Evolutionary conservation across 2,888 invertebrate genomes (phyloP).

Genomic region (Drosophila kanekoi): DNA sequence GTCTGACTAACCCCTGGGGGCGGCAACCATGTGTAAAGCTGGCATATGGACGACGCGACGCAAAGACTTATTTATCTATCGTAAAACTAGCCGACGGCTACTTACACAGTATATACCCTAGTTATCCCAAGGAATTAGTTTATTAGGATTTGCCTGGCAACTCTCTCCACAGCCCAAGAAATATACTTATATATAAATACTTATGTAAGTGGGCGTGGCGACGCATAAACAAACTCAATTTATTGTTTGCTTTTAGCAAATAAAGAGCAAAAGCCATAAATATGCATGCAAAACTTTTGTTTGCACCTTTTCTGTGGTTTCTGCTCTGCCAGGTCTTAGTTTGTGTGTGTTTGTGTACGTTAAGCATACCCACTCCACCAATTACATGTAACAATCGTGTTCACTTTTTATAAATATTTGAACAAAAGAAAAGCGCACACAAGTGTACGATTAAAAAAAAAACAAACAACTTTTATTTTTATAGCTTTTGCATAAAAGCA

Average conservation of each 20-base stretch:
- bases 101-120: constrained; percentile 10
- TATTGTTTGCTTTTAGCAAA: constrained; percentile 59
- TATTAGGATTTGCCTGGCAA: constrained; percentile 27
- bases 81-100: constrained; percentile 37
- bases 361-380: constrained; percentile 31
- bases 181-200: not conserved
- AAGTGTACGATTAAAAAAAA: constrained; percentile 32
- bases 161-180: not conserved
- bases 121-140: constrained; percentile 49
- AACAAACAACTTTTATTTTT: constrained; percentile 40
- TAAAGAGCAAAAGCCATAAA: constrained; percentile 64
- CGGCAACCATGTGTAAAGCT: constrained; percentile 36
- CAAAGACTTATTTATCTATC: constrained; percentile 48
- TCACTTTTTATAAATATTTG: constrained; percentile 67
- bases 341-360: constrained; percentile 6
- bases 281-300: constrained; percentile 54
- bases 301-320: constrained; percentile 28
- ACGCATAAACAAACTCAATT: constrained; percentile 49
- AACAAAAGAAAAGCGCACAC: constrained; percentile 46
- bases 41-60: constrained; percentile 50
- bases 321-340: not conserved
- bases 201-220: constrained; percentile 36
- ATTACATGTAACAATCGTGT: constrained; percentile 57
- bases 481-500: constrained; percentile 43
- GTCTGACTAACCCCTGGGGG: constrained; percentile 19